Evolutionary conservation across 2,888 invertebrate genomes (phyloP), one percentile per base, ranked within the genome.

Genomic region (Trichogramma dendrolimi): DNA sequence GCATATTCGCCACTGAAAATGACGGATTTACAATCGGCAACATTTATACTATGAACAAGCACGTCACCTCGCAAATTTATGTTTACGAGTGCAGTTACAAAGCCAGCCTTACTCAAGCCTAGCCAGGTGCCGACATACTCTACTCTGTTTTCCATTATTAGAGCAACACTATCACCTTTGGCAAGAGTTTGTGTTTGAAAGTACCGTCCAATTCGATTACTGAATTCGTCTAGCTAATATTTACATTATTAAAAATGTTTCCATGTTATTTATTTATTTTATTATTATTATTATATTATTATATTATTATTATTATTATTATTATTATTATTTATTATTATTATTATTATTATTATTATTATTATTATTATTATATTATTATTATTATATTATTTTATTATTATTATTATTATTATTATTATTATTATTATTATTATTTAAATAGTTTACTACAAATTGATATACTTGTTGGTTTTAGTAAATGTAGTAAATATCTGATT

Each of bases 61-160:
- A 94, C 87, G 58, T 91, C 88, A 58, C 87, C 85, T 1, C 91
- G 84, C 64, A 96, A 83, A 80, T 96, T 94, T 68, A 89, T 90
- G 80, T 98, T 98, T 71, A 98, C 88, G 54, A 98, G 84, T 0
- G 97, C 96, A 0, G 93, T 87, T 1, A 91, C 83, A 0, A 88
- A 85, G 44, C 93, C 92, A 43, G 89, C 81, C 82, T 96, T 96
- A 51, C 94, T 87, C 69, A 96, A 82, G 2, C 96, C 97, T 58
- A 98, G 81, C 96, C 96, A 97, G 14, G 91, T 84, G 73, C 89
- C 90, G 14, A 93, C 86, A 78, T 91, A 96, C 80, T 96, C 94
- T 0, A 89, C 90, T 39, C 92, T 84, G 74, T 91, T 92, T 70
- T 94, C 94, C 90, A 96, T 89, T 66, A 94, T 85, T 60, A 98